These are phyloP conservation scores for Loris lydekkerianus DNA, from an alignment of 2,797 vertebrate species.

Conservation along the genomic window DNA sequence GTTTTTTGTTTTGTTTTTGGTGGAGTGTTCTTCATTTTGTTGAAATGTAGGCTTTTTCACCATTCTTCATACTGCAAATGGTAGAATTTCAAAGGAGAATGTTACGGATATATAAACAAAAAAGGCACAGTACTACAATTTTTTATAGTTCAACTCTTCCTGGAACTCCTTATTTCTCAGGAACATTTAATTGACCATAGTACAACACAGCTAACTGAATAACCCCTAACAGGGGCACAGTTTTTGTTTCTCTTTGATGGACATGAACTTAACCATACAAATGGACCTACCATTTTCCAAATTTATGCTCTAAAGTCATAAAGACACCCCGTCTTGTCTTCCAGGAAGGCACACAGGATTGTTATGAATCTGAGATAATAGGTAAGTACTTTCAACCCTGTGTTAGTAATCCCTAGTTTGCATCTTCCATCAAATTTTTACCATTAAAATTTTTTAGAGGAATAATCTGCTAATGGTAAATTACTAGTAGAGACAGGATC, in stretches of 20 bases:
- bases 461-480: constrained; percentile 55
- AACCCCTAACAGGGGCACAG: not conserved
- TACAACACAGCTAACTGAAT: constrained; percentile 39
- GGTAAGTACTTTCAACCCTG: constrained; percentile 87
- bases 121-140: not conserved
- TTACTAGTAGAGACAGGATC: not conserved
- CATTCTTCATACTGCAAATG: constrained; percentile 31
- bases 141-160: constrained; percentile 47
- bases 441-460: constrained; percentile 82
- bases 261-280: constrained; percentile 58
- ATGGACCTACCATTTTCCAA: constrained; percentile 75
- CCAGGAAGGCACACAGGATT: constrained; percentile 88
- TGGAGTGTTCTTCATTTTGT: constrained; percentile 14
- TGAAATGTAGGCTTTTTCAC: constrained; percentile 56
- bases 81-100: constrained; percentile 41
- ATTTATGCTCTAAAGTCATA: constrained; percentile 84
- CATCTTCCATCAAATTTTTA: constrained; percentile 74
- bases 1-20: constrained; percentile 46
- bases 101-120: constrained; percentile 25
- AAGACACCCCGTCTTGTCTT: constrained; percentile 89
- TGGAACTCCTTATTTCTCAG: constrained; percentile 48
- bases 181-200: constrained; percentile 44
- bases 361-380: constrained; percentile 87
- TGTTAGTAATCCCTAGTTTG: constrained; percentile 74
- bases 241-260: constrained; percentile 66